Base-by-base conservation (phyloP, 2,797 vertebrate genomes). In the Adelosebastes latens region DNA sequence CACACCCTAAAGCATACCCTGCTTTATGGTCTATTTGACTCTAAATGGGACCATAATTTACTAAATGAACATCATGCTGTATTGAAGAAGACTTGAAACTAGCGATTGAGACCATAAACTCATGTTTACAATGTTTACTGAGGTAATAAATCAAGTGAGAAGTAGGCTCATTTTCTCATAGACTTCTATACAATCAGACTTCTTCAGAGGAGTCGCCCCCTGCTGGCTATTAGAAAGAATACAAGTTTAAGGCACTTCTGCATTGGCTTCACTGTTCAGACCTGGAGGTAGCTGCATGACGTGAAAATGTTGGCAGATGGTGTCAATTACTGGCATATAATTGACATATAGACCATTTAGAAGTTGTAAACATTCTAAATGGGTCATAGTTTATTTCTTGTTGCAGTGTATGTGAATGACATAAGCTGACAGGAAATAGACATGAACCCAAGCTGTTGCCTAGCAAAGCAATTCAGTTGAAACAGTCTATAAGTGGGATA, bases 171-270 rank as follows among this genome's bases (percentile, higher is more conserved):
- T n/a, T 52, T n/a, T 59, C 56, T 29, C 14, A 25, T 31, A 20
- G 27, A 60, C 58, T 60, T 60, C 59, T 61, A 7, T 61, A 34
- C 20, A 61, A 32, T n/a, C 20, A 52, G 20, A 52, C 20, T 8
- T 46, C 42, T 46, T 18, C 27, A 31, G 58, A 32, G 29, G 56
- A 59, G 56, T 29, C 56, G 14, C 56, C 56, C 56, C 55, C 56
- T 59, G 56, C 8, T 59, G 56, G 56, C 0, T 27, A 0, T 5
- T 16, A 59, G 0, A 59, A 46, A 46, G 14, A 18, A 18, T 0
- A 0, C 42, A 46, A 46, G 14, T 46, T 46, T 46, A 46, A 46
- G 16, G 42, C 42, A 46, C 16, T 46, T 46, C 42, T 0, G 42
- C 42, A 46, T 46, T 46, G 42, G 7, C 42, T 18, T 46, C 16